phyloP scores from a whole-genome alignment of 1,140 invertebrate genomes.

The Bombus terrestris region DNA sequence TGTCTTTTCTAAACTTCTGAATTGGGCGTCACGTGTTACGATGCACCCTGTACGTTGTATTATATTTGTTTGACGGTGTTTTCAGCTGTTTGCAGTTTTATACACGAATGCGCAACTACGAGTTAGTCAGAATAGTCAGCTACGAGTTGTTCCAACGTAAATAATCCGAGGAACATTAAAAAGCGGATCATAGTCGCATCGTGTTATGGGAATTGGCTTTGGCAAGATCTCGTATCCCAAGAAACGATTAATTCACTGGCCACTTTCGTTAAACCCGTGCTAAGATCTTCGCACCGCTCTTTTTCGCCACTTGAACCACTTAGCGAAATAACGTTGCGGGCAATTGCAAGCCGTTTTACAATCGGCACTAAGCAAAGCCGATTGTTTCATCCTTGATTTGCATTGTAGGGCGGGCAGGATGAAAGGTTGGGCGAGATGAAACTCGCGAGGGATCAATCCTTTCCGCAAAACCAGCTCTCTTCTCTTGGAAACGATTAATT shows the following conservation, averaged over 20 bases:
- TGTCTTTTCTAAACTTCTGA: no score
- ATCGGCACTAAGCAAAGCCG: no score
- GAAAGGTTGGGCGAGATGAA: neutral
- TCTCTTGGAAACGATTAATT: conserved; percentile 9
- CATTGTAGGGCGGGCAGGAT: neutral
- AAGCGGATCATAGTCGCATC: no score
- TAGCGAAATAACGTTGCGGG: neutral
- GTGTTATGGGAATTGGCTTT: no score
- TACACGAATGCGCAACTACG: no score
- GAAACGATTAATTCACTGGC: neutral
- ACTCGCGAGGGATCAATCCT: conserved; percentile 10
- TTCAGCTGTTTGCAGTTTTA: no score
- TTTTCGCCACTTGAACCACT: neutral
- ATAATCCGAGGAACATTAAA: no score
- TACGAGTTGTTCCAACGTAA: no score
- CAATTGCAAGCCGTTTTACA: conserved; percentile 6
- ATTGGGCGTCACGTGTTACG: neutral
- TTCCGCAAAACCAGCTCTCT: neutral
- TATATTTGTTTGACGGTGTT: no score
- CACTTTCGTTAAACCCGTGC: neutral
- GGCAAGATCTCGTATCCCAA: no score
- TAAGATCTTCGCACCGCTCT: no score
- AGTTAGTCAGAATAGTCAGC: no score
- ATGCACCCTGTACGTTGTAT: neutral
- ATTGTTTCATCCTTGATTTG: neutral